Conservation (phyloP, 2,113 vertebrate species). For the Hassar affinis region DNA sequence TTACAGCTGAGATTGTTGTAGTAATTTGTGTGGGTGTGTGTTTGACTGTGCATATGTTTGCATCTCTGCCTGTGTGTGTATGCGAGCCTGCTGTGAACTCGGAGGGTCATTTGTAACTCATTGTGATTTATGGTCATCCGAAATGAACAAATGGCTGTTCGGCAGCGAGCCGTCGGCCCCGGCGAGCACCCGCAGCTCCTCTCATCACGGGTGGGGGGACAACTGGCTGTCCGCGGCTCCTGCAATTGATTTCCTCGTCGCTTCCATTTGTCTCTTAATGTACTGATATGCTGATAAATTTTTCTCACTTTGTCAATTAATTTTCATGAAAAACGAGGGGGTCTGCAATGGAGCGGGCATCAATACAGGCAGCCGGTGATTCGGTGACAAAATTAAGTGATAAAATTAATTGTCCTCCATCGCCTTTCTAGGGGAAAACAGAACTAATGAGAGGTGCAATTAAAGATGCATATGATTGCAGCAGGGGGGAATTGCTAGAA, state of each 20-base stretch:
- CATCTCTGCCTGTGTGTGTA: slow-evolving; percentile 50
- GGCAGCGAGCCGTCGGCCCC: slow-evolving; percentile 70
- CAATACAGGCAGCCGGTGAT: slow-evolving; percentile 64
- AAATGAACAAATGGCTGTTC: slow-evolving; percentile 77
- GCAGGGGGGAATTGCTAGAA: slow-evolving; percentile 68
- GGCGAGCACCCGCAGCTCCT: slow-evolving; percentile 60
- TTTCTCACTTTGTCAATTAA: slow-evolving; percentile 79
- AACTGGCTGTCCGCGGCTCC: slow-evolving; percentile 66
- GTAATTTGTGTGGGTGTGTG: slow-evolving; percentile 40
- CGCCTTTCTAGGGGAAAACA: slow-evolving; percentile 73
- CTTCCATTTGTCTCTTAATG: slow-evolving; percentile 80
- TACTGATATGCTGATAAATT: slow-evolving; percentile 80
- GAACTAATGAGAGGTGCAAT: slow-evolving; percentile 81
- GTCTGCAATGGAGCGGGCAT: slow-evolving; percentile 65
- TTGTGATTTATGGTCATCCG: slow-evolving; percentile 76
- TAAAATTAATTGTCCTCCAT: slow-evolving; percentile 79
- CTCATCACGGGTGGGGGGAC: slow-evolving; percentile 60
- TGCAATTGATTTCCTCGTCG: slow-evolving; percentile 81
- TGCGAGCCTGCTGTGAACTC: slow-evolving; percentile 58
- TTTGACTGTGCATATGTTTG: slow-evolving; percentile 43
- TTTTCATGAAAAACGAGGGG: slow-evolving; percentile 75
- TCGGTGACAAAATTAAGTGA: slow-evolving; percentile 80
- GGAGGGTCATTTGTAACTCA: slow-evolving; percentile 73
- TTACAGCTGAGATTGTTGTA: slow-evolving; percentile 1
- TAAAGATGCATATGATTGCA: slow-evolving; percentile 77